Percentiles rank a stretch among this genome's conserved stretches.
These are phyloP conservation scores for Silurus aristotelis DNA, from an alignment of 2,797 vertebrate species.

Conservation along the genomic window DNA sequence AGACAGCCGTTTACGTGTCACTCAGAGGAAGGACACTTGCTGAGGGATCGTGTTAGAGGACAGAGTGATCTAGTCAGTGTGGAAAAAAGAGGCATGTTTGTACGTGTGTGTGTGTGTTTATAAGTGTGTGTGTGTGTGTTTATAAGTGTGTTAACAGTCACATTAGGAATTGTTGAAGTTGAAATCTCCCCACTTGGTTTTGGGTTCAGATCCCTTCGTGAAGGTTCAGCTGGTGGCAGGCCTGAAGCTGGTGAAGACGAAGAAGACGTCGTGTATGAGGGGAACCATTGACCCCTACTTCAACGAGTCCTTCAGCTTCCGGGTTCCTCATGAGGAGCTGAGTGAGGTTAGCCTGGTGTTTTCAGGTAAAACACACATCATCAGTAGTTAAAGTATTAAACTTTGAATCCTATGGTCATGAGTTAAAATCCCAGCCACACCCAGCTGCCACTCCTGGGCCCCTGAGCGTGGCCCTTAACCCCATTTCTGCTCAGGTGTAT, in stretches of 20 bases:
- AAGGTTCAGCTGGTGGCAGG: conserved; percentile 88
- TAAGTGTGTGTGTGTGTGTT: too few relatives aligned
- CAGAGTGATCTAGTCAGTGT: too few relatives aligned
- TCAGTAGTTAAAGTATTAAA: too few relatives aligned
- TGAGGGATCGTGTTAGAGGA: neutral
- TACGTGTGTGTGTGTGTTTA: too few relatives aligned
- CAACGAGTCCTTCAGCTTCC: conserved; percentile 89
- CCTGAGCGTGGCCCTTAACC: too few relatives aligned
- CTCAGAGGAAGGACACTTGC: neutral
- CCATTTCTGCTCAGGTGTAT: too few relatives aligned
- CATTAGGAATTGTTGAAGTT: too few relatives aligned
- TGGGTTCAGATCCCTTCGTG: conserved; percentile 84
- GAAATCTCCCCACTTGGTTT: conserved; percentile 2
- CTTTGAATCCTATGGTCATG: too few relatives aligned
- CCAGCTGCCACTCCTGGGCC: too few relatives aligned
- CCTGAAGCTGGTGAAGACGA: conserved; percentile 85
- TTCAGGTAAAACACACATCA: conserved; percentile 72
- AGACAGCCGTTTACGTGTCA: neutral
- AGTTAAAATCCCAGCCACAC: too few relatives aligned
- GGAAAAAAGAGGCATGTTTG: too few relatives aligned
- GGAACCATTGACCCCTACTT: conserved; percentile 89
- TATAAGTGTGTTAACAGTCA: too few relatives aligned
- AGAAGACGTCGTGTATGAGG: conserved; percentile 86
- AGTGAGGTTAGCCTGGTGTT: conserved; percentile 87
- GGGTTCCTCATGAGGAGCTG: conserved; percentile 83